phyloP scores from a whole-genome alignment of 1,140 invertebrate species.

The Macrotrachela quadricornifera region DNA sequence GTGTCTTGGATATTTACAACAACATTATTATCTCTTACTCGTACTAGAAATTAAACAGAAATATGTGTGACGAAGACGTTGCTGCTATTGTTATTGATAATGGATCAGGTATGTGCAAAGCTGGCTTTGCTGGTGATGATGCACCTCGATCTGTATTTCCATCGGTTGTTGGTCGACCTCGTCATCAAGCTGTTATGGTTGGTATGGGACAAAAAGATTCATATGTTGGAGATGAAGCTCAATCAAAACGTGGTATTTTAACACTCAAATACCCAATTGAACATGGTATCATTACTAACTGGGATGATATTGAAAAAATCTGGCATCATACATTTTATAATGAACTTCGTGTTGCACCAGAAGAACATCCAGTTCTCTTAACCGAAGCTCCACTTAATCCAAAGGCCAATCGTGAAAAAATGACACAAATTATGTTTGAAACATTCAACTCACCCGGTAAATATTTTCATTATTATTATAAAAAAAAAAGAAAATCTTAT shows the following conservation, averaged over 20 bases:
- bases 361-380: conserved; percentile 13
- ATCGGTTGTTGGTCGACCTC: conserved; percentile 53
- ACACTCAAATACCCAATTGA: conserved; percentile 79
- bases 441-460: conserved; percentile 16
- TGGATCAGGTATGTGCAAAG: conserved; percentile 64
- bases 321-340: conserved; percentile 12
- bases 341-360: conserved; percentile 15
- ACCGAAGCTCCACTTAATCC: conserved; percentile 11
- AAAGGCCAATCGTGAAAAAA: conserved; percentile 10
- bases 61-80: conserved; percentile 67
- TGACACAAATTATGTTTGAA: conserved; percentile 36
- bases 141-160: conserved; percentile 62
- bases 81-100: conserved; percentile 61
- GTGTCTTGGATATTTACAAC: too few relatives aligned
- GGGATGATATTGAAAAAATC: conserved; percentile 38
- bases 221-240: conserved; percentile 78
- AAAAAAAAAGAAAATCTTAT: conserved; percentile 8
- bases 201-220: conserved; percentile 49
- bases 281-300: conserved; percentile 72
- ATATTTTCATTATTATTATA: too few relatives aligned
- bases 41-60: conserved; percentile 12
- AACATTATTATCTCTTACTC: too few relatives aligned
- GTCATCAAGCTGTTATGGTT: conserved; percentile 38
- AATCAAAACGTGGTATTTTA: conserved; percentile 24
- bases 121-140: conserved; percentile 64